Base-by-base conservation (phyloP, 2,797 vertebrate genomes). In the Jordanella pulchra region DNA sequence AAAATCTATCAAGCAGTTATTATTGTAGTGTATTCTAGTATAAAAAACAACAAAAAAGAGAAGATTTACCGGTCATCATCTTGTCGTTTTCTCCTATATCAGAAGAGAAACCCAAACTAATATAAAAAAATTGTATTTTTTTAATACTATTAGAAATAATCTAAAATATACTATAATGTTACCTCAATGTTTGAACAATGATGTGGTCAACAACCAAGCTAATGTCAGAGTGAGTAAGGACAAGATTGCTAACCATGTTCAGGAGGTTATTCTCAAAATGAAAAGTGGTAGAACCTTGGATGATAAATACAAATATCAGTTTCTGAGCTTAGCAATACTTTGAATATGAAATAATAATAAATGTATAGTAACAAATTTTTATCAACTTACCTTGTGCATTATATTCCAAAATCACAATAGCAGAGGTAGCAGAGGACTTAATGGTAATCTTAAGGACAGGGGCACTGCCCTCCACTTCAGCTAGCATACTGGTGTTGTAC, bases 331-430 rank as follows among this genome's bases (percentile, higher is more conserved):
- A 10, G 11, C 50, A 54, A 18, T 50, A 18, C 15, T 39, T 65
- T 2, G 18, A 65, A 47, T 3, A 56, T 39, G 9, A 18, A 18
- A 30, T 68, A 56, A 50, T 12, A 55, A 30, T 58, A 27, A 17
- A 69, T 45, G 14, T 45, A 7, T 63, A 65, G 3, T 39, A n/a
- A 21, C n/a, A 3, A n/a, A 23, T 69, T 48, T 67, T 47, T 1
- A 70, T 60, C 0, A 80, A 89, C 95, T 97, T 92, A 99, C 98
- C 95, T 72, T 95, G 94, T 68, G 99, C 82, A 67, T 96, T 90
- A 72, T 97, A 96, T 55, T 96, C 92, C 88, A 99, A 89, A 77
- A 97, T 89, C 54, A 89, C 91, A 77, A 95, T 54, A 2, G 93
- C 91, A 82, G 97, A 97, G 72, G 86, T 96, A 77, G 95, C 93